phyloP scores from a whole-genome alignment of 2,888 invertebrate genomes.

The Philonicus albiceps region DNA sequence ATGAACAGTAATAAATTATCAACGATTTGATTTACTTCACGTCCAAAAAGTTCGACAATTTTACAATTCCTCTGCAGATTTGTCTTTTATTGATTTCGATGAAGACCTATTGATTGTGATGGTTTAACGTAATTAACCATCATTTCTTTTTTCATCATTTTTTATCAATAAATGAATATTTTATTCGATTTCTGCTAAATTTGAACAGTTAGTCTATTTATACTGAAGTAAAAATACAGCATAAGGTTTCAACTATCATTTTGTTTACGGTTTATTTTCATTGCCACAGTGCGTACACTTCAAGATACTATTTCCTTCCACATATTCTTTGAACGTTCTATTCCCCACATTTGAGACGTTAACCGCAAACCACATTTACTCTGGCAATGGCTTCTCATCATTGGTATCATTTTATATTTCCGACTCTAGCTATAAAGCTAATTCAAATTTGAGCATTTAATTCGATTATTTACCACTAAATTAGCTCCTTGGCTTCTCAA shows the following conservation, averaged over 20 bases:
- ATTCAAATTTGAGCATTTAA: slow-evolving; percentile 7
- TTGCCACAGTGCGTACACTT: slow-evolving; percentile 7
- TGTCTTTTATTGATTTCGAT: not conserved
- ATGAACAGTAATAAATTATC: slow-evolving; percentile 23
- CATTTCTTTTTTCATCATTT: not conserved
- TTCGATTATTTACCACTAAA: slow-evolving; percentile 2
- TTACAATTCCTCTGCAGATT: not conserved
- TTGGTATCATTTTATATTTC: slow-evolving; percentile 26
- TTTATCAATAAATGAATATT: not conserved
- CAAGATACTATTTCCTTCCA: not conserved
- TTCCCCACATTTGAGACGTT: not conserved
- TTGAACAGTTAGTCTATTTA: not conserved
- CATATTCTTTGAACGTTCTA: not conserved
- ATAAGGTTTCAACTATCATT: not conserved
- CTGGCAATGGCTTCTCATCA: slow-evolving; percentile 3
- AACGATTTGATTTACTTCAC: not conserved
- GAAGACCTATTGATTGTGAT: not conserved
- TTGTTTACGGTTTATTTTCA: slow-evolving; percentile 15
- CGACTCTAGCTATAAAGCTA: not conserved
- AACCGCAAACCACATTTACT: slow-evolving; percentile 16
- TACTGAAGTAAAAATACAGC: not conserved
- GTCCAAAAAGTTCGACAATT: not conserved
- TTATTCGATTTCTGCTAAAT: not conserved
- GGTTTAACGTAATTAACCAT: not conserved
- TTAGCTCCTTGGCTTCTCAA: slow-evolving; percentile 1